Percentiles rank a stretch among this genome's conserved stretches.
Evolutionary conservation across 2,113 vertebrate species (phyloP).

Genomic region (Mesoclemmys tuberculata): DNA sequence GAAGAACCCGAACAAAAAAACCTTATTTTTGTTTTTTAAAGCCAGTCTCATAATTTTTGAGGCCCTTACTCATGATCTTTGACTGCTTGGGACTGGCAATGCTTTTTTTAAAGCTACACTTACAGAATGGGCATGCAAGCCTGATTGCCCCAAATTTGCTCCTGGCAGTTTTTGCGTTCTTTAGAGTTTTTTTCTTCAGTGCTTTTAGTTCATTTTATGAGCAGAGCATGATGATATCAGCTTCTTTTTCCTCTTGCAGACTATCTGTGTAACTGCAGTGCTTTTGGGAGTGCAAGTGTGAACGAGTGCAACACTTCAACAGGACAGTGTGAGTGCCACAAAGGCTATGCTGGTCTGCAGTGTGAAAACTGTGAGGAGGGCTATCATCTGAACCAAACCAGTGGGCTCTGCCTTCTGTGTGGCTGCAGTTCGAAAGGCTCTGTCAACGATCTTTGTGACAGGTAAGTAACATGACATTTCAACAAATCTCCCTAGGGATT

Average conservation of each 20-base stretch:
- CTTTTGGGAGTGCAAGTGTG: constrained; percentile 46
- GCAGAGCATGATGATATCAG: neutral
- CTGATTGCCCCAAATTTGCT: neutral
- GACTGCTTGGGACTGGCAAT: neutral
- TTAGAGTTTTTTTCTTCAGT: neutral
- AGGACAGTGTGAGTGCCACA: constrained; percentile 73
- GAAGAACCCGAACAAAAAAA: neutral
- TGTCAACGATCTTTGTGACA: constrained; percentile 53
- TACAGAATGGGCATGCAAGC: neutral
- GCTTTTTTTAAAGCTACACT: neutral
- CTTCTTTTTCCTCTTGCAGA: constrained; percentile 65
- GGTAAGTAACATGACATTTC: constrained; percentile 39
- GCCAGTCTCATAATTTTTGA: neutral
- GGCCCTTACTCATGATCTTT: neutral
- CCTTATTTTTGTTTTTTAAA: neutral
- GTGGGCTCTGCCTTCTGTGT: constrained; percentile 65
- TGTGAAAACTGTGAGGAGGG: constrained; percentile 69
- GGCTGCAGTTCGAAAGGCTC: constrained; percentile 64
- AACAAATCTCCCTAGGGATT: rapidly evolving
- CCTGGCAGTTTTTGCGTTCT: neutral
- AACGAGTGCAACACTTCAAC: constrained; percentile 60
- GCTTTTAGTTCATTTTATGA: neutral
- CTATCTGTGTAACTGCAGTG: constrained; percentile 79
- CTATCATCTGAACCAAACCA: constrained; percentile 30
- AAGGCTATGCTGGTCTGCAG: constrained; percentile 55